Evolutionary conservation across 2,888 invertebrate species (phyloP).

Genomic region (Plebejus anna): DNA sequence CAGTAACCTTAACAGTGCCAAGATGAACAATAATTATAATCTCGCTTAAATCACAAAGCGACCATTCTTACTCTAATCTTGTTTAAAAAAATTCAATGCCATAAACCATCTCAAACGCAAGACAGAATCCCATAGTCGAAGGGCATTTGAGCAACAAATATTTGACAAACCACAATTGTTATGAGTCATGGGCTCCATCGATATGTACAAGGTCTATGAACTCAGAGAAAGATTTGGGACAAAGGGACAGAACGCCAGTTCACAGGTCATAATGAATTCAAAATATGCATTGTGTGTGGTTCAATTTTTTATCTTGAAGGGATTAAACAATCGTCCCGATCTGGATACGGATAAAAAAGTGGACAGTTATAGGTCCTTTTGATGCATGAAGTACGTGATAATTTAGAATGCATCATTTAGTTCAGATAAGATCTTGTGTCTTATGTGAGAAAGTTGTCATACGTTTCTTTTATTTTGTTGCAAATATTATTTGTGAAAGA

Average conservation of each 20-base stretch:
- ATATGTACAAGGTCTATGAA: slow-evolving; percentile 51
- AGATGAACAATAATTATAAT: not conserved
- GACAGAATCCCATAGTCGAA: slow-evolving; percentile 37
- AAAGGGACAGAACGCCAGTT: slow-evolving; percentile 53
- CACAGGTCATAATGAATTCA: slow-evolving; percentile 74
- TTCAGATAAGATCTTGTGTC: slow-evolving; percentile 55
- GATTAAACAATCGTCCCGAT: slow-evolving; percentile 65
- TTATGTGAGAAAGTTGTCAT: slow-evolving; percentile 39
- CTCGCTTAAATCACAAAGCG: not conserved
- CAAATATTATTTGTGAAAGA: not conserved
- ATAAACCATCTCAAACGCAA: slow-evolving; percentile 36
- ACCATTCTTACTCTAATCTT: not conserved
- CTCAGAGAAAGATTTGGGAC: slow-evolving; percentile 51
- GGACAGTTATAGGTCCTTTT: slow-evolving; percentile 49
- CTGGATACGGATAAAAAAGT: slow-evolving; percentile 51
- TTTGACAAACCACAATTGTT: slow-evolving; percentile 48
- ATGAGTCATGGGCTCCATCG: slow-evolving; percentile 53
- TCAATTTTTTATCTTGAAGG: slow-evolving; percentile 49
- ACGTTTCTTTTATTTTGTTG: slow-evolving; percentile 18
- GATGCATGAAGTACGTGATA: slow-evolving; percentile 54
- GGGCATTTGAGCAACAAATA: slow-evolving; percentile 49
- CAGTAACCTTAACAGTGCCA: not conserved
- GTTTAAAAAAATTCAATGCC: slow-evolving; percentile 34
- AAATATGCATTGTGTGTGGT: slow-evolving; percentile 71
- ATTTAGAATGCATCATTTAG: slow-evolving; percentile 68